Conservation (phyloP, 2,888 invertebrate genomes). For the Pterostichus niger region DNA sequence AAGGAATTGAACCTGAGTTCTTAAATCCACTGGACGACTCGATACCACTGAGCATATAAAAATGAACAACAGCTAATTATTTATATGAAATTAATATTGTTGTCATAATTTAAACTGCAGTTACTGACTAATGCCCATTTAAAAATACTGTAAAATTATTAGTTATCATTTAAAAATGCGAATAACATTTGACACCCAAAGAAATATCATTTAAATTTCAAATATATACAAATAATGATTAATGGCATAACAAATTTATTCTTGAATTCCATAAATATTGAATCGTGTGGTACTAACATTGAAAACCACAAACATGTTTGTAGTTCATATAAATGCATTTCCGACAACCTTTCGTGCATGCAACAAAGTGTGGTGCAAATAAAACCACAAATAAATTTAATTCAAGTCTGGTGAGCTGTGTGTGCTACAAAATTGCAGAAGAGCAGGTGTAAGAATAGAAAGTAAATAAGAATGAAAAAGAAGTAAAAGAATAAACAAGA, state of each 20-base stretch:
- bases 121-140: no score
- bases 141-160: no score
- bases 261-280: not conserved
- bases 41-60: no score
- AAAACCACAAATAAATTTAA: slow-evolving; percentile 9
- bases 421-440: not conserved
- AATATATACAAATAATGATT: not conserved
- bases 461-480: not conserved
- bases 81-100: no score
- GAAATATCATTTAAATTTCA: no score
- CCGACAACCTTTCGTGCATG: slow-evolving; percentile 2
- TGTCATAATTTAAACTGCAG: no score
- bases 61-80: no score
- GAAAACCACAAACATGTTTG: not conserved
- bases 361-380: not conserved
- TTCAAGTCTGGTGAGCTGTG: not conserved
- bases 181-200: no score
- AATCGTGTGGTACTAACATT: not conserved
- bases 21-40: no score
- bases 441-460: slow-evolving; percentile 5
- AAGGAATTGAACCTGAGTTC: no score
- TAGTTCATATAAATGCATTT: not conserved
- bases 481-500: not conserved
- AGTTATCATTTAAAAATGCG: no score
- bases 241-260: not conserved